Percentiles rank a stretch among this genome's conserved stretches.
These are phyloP conservation scores for Oryzias woworae DNA, from an alignment of 2,113 vertebrate species.

Conservation along the genomic window DNA sequence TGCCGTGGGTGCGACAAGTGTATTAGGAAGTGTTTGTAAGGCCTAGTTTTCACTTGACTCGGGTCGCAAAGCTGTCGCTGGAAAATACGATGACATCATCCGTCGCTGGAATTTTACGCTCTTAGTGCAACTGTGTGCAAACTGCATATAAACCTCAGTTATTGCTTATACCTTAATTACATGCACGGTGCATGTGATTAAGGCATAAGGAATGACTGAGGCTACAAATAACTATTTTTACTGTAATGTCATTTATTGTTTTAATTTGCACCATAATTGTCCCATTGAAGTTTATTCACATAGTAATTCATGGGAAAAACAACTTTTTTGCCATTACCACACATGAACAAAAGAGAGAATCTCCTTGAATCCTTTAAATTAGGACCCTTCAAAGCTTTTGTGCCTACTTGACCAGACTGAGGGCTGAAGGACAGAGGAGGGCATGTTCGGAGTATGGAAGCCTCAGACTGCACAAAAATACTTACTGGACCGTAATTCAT, in stretches of 20 bases:
- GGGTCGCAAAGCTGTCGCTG: too few relatives aligned
- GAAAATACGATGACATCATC: too few relatives aligned
- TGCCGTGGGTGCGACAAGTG: too few relatives aligned
- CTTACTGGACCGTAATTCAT: constrained; percentile 23
- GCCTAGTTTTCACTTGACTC: too few relatives aligned
- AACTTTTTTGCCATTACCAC: neutral
- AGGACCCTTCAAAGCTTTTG: neutral
- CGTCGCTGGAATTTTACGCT: too few relatives aligned
- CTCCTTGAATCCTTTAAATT: neutral
- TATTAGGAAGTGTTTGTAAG: too few relatives aligned
- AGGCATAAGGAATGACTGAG: too few relatives aligned
- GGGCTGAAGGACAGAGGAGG: neutral
- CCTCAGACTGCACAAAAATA: constrained; percentile 23
- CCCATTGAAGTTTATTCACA: neutral
- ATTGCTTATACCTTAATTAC: too few relatives aligned
- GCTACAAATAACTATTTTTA: too few relatives aligned
- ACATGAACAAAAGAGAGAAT: neutral
- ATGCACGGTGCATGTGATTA: too few relatives aligned
- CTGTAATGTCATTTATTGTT: neutral
- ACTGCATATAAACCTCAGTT: too few relatives aligned
- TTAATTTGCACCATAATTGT: neutral
- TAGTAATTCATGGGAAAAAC: neutral
- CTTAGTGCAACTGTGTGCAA: too few relatives aligned
- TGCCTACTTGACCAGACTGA: neutral
- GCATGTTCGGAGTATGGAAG: neutral